Evolutionary conservation across 2,113 vertebrate genomes (phyloP).

Genomic region (Microcebus griseorufus): DNA sequence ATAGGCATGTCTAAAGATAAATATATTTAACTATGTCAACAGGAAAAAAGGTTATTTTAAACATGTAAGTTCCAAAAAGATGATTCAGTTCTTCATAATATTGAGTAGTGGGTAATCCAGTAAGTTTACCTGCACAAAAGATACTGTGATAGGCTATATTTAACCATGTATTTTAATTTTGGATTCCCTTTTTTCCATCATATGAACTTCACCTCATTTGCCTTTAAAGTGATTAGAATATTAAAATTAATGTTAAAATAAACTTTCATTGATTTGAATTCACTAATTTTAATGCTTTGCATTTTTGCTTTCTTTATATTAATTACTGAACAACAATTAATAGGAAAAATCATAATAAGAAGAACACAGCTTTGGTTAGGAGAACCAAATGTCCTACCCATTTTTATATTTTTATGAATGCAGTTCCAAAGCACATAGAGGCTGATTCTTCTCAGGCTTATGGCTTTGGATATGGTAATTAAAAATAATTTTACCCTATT

Average conservation of each 20-base stretch:
- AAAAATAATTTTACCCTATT: conserved; percentile 55
- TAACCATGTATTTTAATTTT: conserved; percentile 27
- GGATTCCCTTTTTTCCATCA: not conserved
- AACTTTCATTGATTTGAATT: not conserved
- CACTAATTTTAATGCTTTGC: not conserved
- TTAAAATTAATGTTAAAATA: conserved; percentile 27
- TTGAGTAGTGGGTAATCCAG: not conserved
- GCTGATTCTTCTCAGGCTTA: not conserved
- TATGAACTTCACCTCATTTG: not conserved
- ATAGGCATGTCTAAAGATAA: not conserved
- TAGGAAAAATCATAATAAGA: not conserved
- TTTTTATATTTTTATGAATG: not conserved
- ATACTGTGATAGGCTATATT: not conserved
- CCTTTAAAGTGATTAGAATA: not conserved
- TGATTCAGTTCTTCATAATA: not conserved
- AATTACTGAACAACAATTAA: not conserved
- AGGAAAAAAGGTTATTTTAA: not conserved
- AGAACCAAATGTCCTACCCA: not conserved
- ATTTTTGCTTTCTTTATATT: not conserved
- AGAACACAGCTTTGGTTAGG: not conserved
- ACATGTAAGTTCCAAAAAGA: not conserved
- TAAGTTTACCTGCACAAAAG: not conserved
- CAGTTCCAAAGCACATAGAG: not conserved
- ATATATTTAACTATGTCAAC: not conserved
- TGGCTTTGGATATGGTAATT: conserved; percentile 38